These are phyloP conservation scores for Megalops atlanticus DNA, from an alignment of 2,113 vertebrate genomes.

Conservation along the genomic window DNA sequence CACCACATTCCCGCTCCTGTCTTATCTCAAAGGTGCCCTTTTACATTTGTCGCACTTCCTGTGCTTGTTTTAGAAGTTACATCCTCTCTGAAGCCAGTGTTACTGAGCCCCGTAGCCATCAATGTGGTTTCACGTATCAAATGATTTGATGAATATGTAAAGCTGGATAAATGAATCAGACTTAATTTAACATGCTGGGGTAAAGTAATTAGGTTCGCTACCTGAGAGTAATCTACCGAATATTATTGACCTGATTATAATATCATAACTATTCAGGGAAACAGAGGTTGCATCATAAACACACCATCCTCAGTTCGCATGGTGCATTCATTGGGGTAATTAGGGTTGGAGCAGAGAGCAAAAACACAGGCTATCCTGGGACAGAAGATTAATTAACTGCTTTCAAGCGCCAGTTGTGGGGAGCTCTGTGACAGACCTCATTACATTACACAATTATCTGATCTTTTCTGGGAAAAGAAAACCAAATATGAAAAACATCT, in stretches of 20 bases:
- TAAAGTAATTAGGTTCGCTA: constrained; percentile 13
- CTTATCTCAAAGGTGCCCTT: constrained; percentile 26
- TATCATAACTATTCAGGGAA: constrained; percentile 9
- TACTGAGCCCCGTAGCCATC: not conserved
- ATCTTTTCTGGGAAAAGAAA: not conserved
- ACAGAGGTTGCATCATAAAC: constrained; percentile 27
- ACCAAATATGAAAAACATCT: not conserved
- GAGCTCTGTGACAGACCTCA: constrained; percentile 20
- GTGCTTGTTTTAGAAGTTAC: not conserved
- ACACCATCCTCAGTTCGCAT: constrained; percentile 26
- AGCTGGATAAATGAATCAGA: constrained; percentile 4
- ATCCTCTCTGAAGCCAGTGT: not conserved
- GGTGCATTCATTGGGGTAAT: constrained; percentile 24
- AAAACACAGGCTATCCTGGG: constrained; percentile 19
- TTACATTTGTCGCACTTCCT: not conserved
- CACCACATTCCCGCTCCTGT: constrained; percentile 12
- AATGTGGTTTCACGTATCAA: not conserved
- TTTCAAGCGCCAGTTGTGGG: constrained; percentile 12
- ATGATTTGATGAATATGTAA: constrained; percentile 20
- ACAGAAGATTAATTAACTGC: constrained; percentile 31
- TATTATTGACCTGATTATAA: constrained; percentile 29
- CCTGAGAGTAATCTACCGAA: constrained; percentile 4
- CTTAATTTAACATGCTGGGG: no score
- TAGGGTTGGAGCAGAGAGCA: constrained; percentile 16
- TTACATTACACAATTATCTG: constrained; percentile 11